Base-by-base conservation (phyloP, 2,113 vertebrate genomes). In the Grus americana region DNA sequence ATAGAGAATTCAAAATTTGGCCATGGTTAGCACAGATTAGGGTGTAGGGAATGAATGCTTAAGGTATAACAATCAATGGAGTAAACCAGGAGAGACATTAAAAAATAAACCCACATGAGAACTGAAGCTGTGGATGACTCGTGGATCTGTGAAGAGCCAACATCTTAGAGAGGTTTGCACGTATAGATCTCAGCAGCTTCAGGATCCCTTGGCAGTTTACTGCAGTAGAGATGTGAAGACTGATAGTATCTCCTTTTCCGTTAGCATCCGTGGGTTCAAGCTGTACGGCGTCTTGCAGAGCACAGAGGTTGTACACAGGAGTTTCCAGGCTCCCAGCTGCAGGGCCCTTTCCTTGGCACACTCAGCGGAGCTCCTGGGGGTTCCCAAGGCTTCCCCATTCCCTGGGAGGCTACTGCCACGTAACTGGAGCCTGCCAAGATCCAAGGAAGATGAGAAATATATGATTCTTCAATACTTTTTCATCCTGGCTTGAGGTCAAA, bases 241-340 rank as follows among this genome's bases (percentile, higher is more conserved):
- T 72, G 34, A 16, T 0, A 2, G 24, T 78, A 47, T 58, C 34
- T 83, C 38, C 15, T 66, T 78, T 78, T 36, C 44, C 4, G 1
- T 57, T 19, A 23, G 10, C 12, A 27, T 46, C 32, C 8, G 4
- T 57, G 49, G 8, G 8, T 72, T 61, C 23, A 26, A 21, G 30
- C 40, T 38, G 19, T 12, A 8, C 4, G 36, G 22, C 5, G 5
- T 19, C 59, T 73, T 29, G 27, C 17, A 22, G 54, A 24, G 18
- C 1, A 1, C 42, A 68, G 42, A 55, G 12, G 4, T 34, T 58
- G 19, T 19, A 54, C 12, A 3, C 0, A 1, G n/a, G 68, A 38
- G 8, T 80, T 71, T 59, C 50, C n/a, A 65, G 30, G 26, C n/a
- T 74, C 38, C 23, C 29, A 63, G 15, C 36, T 27, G 36, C 36